Base-by-base conservation (phyloP, 2,797 vertebrate genomes). In the Alfaro cultratus region DNA sequence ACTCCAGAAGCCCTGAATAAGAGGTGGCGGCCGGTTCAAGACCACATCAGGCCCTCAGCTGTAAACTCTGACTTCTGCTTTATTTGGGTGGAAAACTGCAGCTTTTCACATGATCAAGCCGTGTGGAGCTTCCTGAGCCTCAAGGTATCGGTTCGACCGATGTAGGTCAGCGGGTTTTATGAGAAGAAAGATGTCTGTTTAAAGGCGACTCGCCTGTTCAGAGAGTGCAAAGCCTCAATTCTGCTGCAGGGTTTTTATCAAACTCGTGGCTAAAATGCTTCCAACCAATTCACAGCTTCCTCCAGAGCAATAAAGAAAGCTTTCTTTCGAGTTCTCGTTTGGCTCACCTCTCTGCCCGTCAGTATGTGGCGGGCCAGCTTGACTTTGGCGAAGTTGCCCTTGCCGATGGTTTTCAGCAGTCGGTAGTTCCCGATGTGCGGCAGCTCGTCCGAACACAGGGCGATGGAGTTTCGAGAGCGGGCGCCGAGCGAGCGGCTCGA, bases 351-450 rank as follows among this genome's bases (percentile, higher is more conserved):
- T 97, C 96, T 96, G 96, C 98, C 97, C 13, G 98, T 99, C 80
- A 99, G 95, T 84, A 99, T 98, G 93, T 99, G 98, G 75, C 98
- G 96, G 8, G 98, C 98, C 95, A 99, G 94, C 81, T 99, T 99
- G 83, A 99, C 98, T 95, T 99, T 99, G 86, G 98, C 98, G 26
- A 99, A 99, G 93, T 99, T 99, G 83, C 98, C 98, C 94, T 99
- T 99, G 92, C 98, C 98, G 76, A 99, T 99, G 0, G 98, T 99
- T 95, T 99, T 99, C 77, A 99, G 96, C 73, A 99, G 97, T 83
- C 98, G 96, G 95, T 99, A 99, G 95, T 99, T 99, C 75, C 98
- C 98, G 75, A 99, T 98, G 89, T 98, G 97, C 0, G 98, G 98
- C 80, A 97, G 97, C 88, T 99, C 98, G 21, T 99, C 98, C 0